A percentile compares a stretch with the other conserved stretches of the same genome.
Conservation (phyloP, 92 coral and sea anemone genomes). For the Actinernus sp. region DNA sequence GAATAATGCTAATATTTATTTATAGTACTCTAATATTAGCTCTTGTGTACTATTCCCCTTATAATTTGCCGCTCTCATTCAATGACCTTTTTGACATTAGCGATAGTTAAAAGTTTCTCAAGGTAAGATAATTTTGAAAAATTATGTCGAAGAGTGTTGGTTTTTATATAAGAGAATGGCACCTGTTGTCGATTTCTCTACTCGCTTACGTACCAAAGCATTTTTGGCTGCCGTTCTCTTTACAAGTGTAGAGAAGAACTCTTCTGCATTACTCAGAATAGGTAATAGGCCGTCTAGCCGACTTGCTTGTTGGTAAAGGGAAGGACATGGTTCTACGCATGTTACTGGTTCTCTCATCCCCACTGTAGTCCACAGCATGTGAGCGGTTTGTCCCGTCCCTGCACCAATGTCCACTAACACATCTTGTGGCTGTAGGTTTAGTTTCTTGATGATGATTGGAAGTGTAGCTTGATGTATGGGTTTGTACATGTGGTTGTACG, state of each 20-base stretch:
- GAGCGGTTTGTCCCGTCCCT: conserved; percentile 5
- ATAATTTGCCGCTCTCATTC: too few species aligned
- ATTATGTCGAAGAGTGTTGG: too few species aligned
- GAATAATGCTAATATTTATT: too few species aligned
- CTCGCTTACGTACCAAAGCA: background rate
- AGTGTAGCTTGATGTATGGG: background rate
- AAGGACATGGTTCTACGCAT: conserved; percentile 16
- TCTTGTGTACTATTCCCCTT: too few species aligned
- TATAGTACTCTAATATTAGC: too few species aligned
- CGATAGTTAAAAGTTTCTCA: too few species aligned
- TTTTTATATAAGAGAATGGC: too few species aligned
- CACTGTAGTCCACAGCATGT: conserved; percentile 3
- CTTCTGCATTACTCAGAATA: background rate
- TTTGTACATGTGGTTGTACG: background rate
- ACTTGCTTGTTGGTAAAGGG: background rate
- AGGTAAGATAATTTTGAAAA: too few species aligned
- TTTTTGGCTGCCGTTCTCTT: background rate
- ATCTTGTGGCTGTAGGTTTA: conserved; percentile 5
- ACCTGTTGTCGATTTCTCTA: too few species aligned
- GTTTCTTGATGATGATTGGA: background rate
- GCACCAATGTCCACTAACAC: conserved; percentile 12
- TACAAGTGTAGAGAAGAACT: background rate
- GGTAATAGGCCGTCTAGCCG: conserved; percentile 2
- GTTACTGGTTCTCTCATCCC: conserved; percentile 15
- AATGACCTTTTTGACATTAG: too few species aligned